phyloP scores from a whole-genome alignment of 2,888 invertebrate genomes.

The Ormyrus thymus region DNA sequence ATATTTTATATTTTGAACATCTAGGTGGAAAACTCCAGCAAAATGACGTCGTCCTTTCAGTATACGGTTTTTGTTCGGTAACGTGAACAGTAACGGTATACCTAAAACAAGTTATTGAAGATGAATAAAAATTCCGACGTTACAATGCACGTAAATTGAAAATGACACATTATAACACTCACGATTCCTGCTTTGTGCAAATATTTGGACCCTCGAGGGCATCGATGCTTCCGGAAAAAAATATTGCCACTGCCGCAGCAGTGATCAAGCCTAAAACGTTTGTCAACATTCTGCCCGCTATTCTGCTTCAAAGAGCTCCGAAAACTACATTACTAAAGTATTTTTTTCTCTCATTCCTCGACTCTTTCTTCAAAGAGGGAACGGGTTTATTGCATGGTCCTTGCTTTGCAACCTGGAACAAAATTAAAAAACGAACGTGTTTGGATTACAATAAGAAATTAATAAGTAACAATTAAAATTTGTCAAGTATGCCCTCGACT shows the following conservation, averaged over 20 bases:
- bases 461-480: no score
- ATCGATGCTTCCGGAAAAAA: slow-evolving; percentile 15
- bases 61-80: slow-evolving; percentile 88
- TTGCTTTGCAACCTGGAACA: slow-evolving; percentile 24
- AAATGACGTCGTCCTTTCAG: slow-evolving; percentile 88
- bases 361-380: background rate
- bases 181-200: slow-evolving; percentile 86
- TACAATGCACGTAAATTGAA: background rate
- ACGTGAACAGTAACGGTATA: slow-evolving; percentile 86
- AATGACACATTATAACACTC: slow-evolving; percentile 72
- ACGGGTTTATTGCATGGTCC: slow-evolving; percentile 6
- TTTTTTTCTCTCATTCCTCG: background rate
- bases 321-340: slow-evolving; percentile 29
- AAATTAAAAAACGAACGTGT: background rate
- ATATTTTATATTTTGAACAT: slow-evolving; percentile 90
- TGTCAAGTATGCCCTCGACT: no score
- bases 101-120: slow-evolving; percentile 75
- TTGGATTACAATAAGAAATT: slow-evolving; percentile 4
- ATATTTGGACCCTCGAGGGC: slow-evolving; percentile 85
- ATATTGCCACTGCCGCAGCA: slow-evolving; percentile 6
- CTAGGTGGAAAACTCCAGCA: slow-evolving; percentile 90
- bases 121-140: slow-evolving; percentile 8
- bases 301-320: background rate
- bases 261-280: background rate
- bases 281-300: slow-evolving; percentile 29